Percentiles rank a stretch among this genome's conserved stretches.
Evolutionary conservation across 2,797 vertebrate genomes (phyloP).

Genomic region (Sebastolobus altivelis): DNA sequence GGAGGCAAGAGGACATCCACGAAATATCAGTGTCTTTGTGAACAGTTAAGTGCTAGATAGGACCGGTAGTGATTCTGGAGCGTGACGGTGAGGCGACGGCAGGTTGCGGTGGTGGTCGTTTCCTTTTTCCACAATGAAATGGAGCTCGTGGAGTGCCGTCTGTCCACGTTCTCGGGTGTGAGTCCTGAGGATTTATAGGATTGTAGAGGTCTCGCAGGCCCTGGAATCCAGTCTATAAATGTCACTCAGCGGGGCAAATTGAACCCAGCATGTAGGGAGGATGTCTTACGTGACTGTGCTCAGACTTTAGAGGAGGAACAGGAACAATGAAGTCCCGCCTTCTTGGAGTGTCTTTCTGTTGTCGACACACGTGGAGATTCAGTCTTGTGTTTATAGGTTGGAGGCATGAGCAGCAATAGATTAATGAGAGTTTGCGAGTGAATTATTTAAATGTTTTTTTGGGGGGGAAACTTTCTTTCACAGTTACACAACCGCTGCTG

Average conservation of each 20-base stretch:
- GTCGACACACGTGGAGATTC: not conserved
- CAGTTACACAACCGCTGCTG: conserved; percentile 59
- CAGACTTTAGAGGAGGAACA: conserved; percentile 32
- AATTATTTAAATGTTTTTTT: conserved; percentile 30
- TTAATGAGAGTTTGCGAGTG: conserved; percentile 12
- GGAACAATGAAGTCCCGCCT: not conserved
- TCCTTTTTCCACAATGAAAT: conserved; percentile 12
- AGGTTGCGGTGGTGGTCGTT: not conserved
- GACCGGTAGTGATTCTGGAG: conserved; percentile 40
- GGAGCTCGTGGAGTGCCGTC: conserved; percentile 22
- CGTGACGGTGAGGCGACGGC: conserved; percentile 15
- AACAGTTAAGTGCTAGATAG: conserved; percentile 59
- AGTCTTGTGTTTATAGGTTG: conserved; percentile 1
- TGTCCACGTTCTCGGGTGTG: conserved; percentile 51
- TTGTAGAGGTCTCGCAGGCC: conserved; percentile 17
- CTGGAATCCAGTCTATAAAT: conserved; percentile 28
- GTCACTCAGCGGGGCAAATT: conserved; percentile 23
- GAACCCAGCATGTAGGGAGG: conserved; percentile 6
- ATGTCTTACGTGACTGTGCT: conserved; percentile 49
- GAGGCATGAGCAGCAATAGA: conserved; percentile 47
- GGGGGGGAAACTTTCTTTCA: conserved; percentile 50
- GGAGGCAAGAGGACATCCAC: conserved; percentile 38
- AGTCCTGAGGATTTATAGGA: conserved; percentile 64
- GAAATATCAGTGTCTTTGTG: conserved; percentile 53
- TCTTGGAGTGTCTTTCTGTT: not conserved